A percentile compares a stretch with the other conserved stretches of the same genome.
phyloP scores from a whole-genome alignment of 2,888 invertebrate genomes.

The Ormyrus pomaceus region DNA sequence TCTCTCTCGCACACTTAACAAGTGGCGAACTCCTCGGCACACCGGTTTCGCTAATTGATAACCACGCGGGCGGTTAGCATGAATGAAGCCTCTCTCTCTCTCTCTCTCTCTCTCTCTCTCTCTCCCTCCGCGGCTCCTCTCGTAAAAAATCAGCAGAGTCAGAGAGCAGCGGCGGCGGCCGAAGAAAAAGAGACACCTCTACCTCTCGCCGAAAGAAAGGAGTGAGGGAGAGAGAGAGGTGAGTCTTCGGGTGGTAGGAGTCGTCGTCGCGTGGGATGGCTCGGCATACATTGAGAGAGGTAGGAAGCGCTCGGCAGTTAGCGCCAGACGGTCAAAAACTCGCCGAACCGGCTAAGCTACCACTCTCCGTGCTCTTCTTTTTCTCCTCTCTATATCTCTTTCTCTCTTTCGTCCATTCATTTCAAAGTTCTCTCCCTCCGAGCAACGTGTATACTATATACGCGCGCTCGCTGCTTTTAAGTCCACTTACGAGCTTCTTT shows the following conservation, averaged over 20 bases:
- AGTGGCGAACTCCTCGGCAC: neutral
- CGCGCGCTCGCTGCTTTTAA: conserved; percentile 35
- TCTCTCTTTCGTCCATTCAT: conserved; percentile 57
- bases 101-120: neutral
- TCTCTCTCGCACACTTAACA: conserved; percentile 8
- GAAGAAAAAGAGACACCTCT: neutral
- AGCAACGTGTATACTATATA: conserved; percentile 12
- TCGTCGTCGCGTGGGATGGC: conserved; percentile 61
- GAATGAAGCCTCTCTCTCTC: conserved; percentile 25
- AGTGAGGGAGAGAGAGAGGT: conserved; percentile 6
- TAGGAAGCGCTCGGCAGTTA: conserved; percentile 63
- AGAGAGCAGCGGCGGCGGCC: neutral
- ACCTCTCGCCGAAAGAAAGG: neutral
- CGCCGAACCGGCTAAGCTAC: conserved; percentile 68
- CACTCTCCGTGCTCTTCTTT: conserved; percentile 41
- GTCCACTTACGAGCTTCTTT: conserved; percentile 54
- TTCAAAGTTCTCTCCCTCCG: conserved; percentile 43
- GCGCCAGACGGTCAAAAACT: conserved; percentile 73
- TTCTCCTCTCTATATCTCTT: conserved; percentile 20
- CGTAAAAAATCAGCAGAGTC: neutral
- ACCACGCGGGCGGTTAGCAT: conserved; percentile 30
- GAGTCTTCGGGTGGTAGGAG: conserved; percentile 36
- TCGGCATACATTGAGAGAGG: conserved; percentile 26
- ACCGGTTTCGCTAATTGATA: conserved; percentile 46
- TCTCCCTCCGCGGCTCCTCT: neutral